Conservation (phyloP, 1,140 invertebrate genomes). For the Drosophila aff. region DNA sequence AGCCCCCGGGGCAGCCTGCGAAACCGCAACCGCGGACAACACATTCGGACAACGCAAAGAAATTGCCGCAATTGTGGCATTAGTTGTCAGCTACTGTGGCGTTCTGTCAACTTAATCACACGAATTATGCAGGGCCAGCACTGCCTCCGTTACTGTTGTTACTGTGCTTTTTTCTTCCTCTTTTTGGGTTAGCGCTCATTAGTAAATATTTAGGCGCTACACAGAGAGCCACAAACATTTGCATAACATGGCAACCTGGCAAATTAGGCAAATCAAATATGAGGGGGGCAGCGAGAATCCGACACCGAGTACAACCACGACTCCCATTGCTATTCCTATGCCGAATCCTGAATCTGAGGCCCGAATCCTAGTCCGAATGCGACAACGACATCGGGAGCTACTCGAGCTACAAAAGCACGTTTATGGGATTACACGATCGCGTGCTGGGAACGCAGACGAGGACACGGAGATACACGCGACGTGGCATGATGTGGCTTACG, state of each 20-base stretch:
- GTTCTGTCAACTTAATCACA: conserved; percentile 66
- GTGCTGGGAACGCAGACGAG: conserved; percentile 57
- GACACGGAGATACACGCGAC: conserved; percentile 62
- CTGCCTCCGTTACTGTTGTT: conserved; percentile 2
- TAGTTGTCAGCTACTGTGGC: conserved; percentile 56
- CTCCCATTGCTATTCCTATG: background rate
- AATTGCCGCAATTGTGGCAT: conserved; percentile 67
- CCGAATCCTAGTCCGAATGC: conserved; percentile 18
- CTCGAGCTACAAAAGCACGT: conserved; percentile 61
- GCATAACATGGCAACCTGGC: conserved; percentile 70
- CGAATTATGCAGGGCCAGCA: conserved; percentile 54
- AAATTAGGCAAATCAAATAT: conserved; percentile 78
- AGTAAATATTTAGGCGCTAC: conserved; percentile 64
- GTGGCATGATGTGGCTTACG: conserved; percentile 51
- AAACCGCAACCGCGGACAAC: conserved; percentile 45
- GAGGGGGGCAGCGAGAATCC: conserved; percentile 6
- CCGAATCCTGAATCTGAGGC: conserved; percentile 3
- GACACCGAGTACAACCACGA: background rate
- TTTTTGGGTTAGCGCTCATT: conserved; percentile 73
- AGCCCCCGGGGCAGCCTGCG: background rate
- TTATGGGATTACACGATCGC: conserved; percentile 73
- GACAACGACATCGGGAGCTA: conserved; percentile 28
- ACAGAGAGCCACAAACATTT: conserved; percentile 53
- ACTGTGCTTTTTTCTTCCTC: conserved; percentile 33
- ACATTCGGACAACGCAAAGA: conserved; percentile 72